Evolutionary conservation across 2,113 vertebrate genomes (phyloP).

Genomic region (Neogale vison): DNA sequence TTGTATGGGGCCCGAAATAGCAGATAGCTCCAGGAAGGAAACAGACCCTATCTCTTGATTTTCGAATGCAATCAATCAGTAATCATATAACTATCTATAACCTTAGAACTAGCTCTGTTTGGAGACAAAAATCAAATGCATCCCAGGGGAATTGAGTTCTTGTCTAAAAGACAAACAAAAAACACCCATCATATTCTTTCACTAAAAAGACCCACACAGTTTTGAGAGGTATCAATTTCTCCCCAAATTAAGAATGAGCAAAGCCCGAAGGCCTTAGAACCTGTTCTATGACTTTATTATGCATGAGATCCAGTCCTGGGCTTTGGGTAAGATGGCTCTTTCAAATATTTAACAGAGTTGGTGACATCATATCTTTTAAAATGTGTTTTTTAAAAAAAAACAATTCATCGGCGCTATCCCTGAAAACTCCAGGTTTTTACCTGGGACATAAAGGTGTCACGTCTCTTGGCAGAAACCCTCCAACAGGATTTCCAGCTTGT

Average conservation of each 20-base stretch:
- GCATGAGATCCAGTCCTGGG: not conserved
- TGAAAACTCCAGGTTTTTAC: conserved; percentile 9
- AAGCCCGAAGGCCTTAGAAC: not conserved
- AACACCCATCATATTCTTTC: not conserved
- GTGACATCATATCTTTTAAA: conserved; percentile 38
- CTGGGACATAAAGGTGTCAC: not conserved
- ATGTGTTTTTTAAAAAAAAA: not conserved
- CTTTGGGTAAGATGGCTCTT: not conserved
- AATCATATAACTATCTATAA: not conserved
- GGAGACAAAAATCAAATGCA: not conserved
- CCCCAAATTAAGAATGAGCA: not conserved
- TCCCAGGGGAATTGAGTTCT: not conserved
- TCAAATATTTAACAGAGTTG: not conserved
- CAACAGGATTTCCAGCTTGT: not conserved
- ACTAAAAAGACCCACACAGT: not conserved
- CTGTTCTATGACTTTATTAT: not conserved
- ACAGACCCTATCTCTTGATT: not conserved
- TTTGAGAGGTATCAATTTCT: not conserved
- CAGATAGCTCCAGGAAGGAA: not conserved
- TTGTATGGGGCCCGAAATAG: not conserved
- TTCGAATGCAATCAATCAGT: not conserved
- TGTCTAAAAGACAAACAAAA: not conserved
- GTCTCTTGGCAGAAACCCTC: conserved; percentile 48
- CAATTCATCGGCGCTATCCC: not conserved
- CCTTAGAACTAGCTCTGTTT: not conserved